phyloP scores from a whole-genome alignment of 1,140 invertebrate species.

The Drosophila sp. region DNA sequence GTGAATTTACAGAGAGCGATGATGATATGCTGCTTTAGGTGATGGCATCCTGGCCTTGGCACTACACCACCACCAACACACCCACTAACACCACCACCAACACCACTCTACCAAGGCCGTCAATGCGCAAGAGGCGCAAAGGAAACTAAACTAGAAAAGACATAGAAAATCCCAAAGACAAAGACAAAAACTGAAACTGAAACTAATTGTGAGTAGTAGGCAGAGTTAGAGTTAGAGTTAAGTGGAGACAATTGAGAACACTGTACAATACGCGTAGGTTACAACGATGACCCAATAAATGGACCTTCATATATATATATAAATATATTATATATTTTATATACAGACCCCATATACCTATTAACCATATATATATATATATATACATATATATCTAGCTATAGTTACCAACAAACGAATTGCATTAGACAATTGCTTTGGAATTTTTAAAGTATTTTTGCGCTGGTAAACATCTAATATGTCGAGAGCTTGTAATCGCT shows the following conservation, averaged over 20 bases:
- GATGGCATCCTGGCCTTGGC: not conserved
- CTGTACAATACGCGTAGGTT: conserved; percentile 63
- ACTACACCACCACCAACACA: too few relatives aligned
- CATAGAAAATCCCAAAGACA: conserved; percentile 69
- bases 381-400: conserved; percentile 23
- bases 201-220: conserved; percentile 66
- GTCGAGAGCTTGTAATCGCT: conserved; percentile 6
- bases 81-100: not conserved
- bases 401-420: conserved; percentile 44
- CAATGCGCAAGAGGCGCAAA: conserved; percentile 32
- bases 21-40: conserved; percentile 79
- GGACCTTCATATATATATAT: conserved; percentile 15
- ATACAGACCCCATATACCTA: conserved; percentile 16
- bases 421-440: conserved; percentile 61
- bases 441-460: conserved; percentile 42
- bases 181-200: conserved; percentile 38
- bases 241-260: conserved; percentile 31
- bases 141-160: conserved; percentile 25
- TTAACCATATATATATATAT: conserved; percentile 7
- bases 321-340: conserved; percentile 11
- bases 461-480: conserved; percentile 9
- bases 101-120: conserved; percentile 16
- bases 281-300: conserved; percentile 61
- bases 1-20: conserved; percentile 78
- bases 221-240: conserved; percentile 21